Conservation (phyloP, 2,797 vertebrate genomes). For the Acanthopagrus latus region DNA sequence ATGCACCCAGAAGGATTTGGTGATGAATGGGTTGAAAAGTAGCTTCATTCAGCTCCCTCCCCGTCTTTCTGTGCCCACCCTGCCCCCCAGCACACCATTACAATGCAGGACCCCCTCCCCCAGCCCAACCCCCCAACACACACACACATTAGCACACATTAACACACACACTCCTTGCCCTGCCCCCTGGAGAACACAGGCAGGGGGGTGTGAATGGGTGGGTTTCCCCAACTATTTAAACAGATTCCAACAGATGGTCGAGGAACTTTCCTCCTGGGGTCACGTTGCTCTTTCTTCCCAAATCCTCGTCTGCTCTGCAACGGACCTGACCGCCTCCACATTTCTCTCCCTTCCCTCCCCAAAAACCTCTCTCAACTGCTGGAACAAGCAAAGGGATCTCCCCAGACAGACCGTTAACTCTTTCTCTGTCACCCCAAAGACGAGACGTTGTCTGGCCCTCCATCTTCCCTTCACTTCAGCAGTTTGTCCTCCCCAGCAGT, state of each 20-base stretch:
- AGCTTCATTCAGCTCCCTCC: conserved; percentile 70
- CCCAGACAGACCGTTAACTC: neutral
- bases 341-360: neutral
- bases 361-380: neutral
- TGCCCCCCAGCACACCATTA: conserved; percentile 73
- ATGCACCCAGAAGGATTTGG: conserved; percentile 65
- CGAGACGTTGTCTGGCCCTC: neutral
- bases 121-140: neutral
- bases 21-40: conserved; percentile 76
- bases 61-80: conserved; percentile 64
- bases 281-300: conserved; percentile 11
- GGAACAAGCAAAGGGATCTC: neutral
- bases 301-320: conserved; percentile 17
- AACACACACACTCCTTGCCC: conserved; percentile 48
- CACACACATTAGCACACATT: conserved; percentile 56
- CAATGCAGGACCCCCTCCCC: conserved; percentile 64
- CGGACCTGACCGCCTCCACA: neutral
- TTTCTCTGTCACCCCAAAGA: neutral
- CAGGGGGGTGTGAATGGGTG: conserved; percentile 46
- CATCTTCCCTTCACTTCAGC: neutral
- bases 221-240: conserved; percentile 82
- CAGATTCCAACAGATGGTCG: conserved; percentile 84
- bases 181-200: conserved; percentile 55
- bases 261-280: conserved; percentile 70
- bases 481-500: neutral